Evolutionary conservation across 2,888 invertebrate species (phyloP), one percentile per base, ranked within the genome.

Genomic region (Stenodera caucasica): DNA sequence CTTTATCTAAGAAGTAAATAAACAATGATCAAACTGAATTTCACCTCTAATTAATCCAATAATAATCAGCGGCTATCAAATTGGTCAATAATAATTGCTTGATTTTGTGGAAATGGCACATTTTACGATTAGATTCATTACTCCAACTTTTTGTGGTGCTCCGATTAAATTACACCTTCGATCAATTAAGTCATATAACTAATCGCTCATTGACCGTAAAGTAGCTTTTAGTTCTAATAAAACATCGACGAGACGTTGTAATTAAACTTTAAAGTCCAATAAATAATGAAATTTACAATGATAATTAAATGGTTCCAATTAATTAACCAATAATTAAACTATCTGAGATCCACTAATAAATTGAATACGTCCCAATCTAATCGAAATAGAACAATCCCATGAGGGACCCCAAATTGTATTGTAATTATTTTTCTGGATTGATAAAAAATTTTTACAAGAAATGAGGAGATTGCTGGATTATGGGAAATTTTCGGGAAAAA

Each of bases 1-100:
- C 15, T 11, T 3, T 21, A n/a, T n/a, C n/a, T n/a, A n/a, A n/a
- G n/a, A n/a, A n/a, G n/a, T n/a, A n/a, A n/a, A n/a, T n/a, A n/a
- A n/a, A n/a, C n/a, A n/a, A n/a, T n/a, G n/a, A n/a, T n/a, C n/a
- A n/a, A n/a, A n/a, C n/a, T n/a, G n/a, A n/a, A n/a, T n/a, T n/a
- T n/a, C n/a, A n/a, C n/a, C n/a, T n/a, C n/a, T n/a, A n/a, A n/a
- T n/a, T n/a, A n/a, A n/a, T n/a, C n/a, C n/a, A n/a, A n/a, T n/a
- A n/a, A n/a, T n/a, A 45, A 45, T 45, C n/a, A 45, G 8, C 15
- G 45, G n/a, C 52, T 52, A 53, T 45, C 45, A 53, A 40, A 11
- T 49, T 58, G 9, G n/a, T n/a, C n/a, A n/a, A n/a, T n/a, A n/a
- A n/a, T n/a, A n/a, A n/a, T n/a, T n/a, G n/a, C n/a, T n/a, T n/a